Evolutionary conservation across 2,113 vertebrate species (phyloP).

Genomic region (Tyto alba): DNA sequence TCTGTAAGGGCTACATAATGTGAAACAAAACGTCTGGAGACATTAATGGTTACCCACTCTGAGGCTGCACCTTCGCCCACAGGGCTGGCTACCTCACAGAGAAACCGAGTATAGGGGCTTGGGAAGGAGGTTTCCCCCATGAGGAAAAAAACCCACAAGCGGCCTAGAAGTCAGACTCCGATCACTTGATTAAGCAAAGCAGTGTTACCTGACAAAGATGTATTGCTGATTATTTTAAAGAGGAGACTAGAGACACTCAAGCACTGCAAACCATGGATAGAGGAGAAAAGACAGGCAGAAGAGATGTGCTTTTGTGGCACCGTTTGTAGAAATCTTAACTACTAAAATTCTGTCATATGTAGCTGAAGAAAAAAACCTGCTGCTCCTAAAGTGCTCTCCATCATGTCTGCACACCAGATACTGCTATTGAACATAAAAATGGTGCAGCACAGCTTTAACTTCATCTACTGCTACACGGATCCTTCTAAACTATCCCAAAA

Average conservation of each 20-base stretch:
- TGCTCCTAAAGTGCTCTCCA: neutral
- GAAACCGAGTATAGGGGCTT: neutral
- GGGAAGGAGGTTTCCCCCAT: neutral
- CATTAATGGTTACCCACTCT: neutral
- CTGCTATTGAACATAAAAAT: neutral
- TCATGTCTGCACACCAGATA: neutral
- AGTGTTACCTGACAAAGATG: neutral
- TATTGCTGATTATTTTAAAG: neutral
- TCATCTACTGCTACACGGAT: neutral
- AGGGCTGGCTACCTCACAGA: neutral
- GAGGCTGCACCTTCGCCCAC: neutral
- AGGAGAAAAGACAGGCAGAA: neutral
- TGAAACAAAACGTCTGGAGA: neutral
- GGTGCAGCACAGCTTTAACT: neutral
- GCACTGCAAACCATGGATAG: neutral
- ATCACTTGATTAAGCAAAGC: neutral
- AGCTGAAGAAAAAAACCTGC: neutral
- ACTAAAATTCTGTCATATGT: neutral
- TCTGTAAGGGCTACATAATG: neutral
- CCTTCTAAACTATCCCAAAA: neutral
- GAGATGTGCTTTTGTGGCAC: neutral
- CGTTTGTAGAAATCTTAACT: neutral
- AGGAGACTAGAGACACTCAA: neutral
- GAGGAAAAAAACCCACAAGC: neutral
- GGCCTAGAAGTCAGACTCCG: neutral